phyloP scores from a whole-genome alignment of 92 coral and sea anemone species.

The Siderastrea radians region DNA sequence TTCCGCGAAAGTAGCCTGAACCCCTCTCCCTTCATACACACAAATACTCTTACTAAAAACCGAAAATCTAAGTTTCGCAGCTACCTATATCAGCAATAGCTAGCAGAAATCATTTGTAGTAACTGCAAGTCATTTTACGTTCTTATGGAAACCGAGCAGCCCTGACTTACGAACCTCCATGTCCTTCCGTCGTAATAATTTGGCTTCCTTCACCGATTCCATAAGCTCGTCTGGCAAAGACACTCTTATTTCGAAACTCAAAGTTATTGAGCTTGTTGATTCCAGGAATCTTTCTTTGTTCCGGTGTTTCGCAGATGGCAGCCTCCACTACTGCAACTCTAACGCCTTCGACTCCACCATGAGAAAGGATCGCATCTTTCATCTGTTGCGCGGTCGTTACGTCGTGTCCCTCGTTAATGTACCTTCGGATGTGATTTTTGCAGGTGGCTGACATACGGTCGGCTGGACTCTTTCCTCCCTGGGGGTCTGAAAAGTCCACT shows the following conservation, averaged over 20 bases:
- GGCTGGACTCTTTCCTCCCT: conserved; percentile 20
- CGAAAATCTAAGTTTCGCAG: no score
- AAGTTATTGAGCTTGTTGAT: conserved; percentile 62
- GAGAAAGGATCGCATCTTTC: conserved; percentile 26
- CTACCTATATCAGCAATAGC: no score
- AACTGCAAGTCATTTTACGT: background rate
- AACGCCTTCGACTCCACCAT: conserved; percentile 30
- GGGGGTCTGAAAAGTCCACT: conserved; percentile 32
- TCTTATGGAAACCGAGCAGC: background rate
- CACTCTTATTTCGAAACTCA: conserved; percentile 17
- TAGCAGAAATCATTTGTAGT: background rate
- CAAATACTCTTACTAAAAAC: no score
- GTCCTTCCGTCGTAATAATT: background rate
- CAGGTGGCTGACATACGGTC: conserved; percentile 30
- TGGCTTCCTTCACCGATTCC: conserved; percentile 35
- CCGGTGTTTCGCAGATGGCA: conserved; percentile 14
- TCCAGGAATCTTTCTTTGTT: conserved; percentile 36
- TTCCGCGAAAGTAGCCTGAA: no score
- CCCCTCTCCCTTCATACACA: no score
- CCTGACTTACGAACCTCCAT: conserved; percentile 1
- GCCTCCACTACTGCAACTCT: conserved; percentile 23
- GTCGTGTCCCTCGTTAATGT: conserved; percentile 36
- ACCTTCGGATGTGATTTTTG: conserved; percentile 18
- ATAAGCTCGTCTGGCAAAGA: conserved; percentile 53
- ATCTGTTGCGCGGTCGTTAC: conserved; percentile 30